Base-by-base conservation (phyloP, 1,140 invertebrate genomes). In the Drosophila asahinai region DNA sequence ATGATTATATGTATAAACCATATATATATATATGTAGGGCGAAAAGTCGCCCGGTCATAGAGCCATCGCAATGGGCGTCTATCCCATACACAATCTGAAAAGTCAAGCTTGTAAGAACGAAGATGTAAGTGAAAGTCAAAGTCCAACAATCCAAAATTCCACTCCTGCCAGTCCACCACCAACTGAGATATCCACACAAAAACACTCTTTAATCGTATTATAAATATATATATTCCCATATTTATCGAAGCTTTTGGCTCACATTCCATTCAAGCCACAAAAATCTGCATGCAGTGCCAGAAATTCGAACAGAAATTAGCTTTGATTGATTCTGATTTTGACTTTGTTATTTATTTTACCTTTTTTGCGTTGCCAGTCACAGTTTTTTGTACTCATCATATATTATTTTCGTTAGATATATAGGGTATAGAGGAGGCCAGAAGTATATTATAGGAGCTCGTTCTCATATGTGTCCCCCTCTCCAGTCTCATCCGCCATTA, bases 31-130 rank as follows among this genome's bases (percentile, higher is more conserved):
- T 38, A 2, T 55, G 2, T 22, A 98, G 97, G 97, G 97, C 94
- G 95, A 96, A 91, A 96, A 96, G 93, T 97, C 97, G 93, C 97
- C 97, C 93, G 97, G 96, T 94, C 96, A 96, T 93, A 96, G 97
- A 92, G 96, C 96, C 91, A 95, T 97, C 76, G 96, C 97, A 78
- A 96, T 97, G 96, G 97, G 97, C 83, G 95, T 96, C 93, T 98
- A 96, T 94, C 97, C 96, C 84, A 96, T 97, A 93, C 96, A 97
- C 94, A 96, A 95, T 94, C 95, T 98, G 93, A 96, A 96, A 93
- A 97, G 97, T 89, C 95, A 95, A 94, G 97, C 97, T 93, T 95
- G 97, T 93, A 95, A 96, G 93, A 96, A 96, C 93, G 95, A 97
- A 93, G 96, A 97, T 95, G 97, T 98, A 97, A 98, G 97, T 97